These are phyloP conservation scores for Boleophthalmus pectinirostris DNA, from an alignment of 2,113 vertebrate genomes.

Conservation along the genomic window DNA sequence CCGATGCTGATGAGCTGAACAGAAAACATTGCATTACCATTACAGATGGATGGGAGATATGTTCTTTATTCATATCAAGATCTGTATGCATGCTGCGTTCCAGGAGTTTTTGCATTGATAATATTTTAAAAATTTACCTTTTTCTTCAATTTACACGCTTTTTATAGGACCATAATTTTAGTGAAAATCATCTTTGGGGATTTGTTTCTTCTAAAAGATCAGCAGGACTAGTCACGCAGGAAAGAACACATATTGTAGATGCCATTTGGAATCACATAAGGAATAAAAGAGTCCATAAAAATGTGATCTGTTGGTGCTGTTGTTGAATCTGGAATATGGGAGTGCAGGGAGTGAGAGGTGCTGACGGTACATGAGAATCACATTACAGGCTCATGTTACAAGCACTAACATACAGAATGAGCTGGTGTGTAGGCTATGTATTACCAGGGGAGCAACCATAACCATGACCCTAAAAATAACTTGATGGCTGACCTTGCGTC, in stretches of 20 bases:
- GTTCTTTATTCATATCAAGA: not conserved
- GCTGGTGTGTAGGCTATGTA: constrained; percentile 1
- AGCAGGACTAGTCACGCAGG: not conserved
- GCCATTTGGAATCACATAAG: not conserved
- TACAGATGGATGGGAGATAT: constrained; percentile 26
- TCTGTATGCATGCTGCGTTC: not conserved
- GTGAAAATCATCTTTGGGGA: not conserved
- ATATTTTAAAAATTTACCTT: not conserved
- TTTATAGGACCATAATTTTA: not conserved
- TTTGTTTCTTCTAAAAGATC: not conserved
- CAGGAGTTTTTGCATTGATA: not conserved
- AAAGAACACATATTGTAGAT: not conserved
- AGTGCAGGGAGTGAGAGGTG: not conserved
- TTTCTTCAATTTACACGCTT: not conserved
- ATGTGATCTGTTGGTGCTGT: not conserved
- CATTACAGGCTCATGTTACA: not conserved
- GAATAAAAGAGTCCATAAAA: not conserved
- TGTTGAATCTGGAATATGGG: not conserved
- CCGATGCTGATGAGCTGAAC: constrained; percentile 50
- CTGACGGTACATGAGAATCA: not conserved
- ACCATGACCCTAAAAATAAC: constrained; percentile 2
- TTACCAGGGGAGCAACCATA: not conserved
- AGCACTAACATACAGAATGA: not conserved
- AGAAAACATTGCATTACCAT: constrained; percentile 47
- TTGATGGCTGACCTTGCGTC: not conserved